Base-by-base conservation (phyloP, 2,797 vertebrate genomes). In the Xiphorhynchus erythropygius region DNA sequence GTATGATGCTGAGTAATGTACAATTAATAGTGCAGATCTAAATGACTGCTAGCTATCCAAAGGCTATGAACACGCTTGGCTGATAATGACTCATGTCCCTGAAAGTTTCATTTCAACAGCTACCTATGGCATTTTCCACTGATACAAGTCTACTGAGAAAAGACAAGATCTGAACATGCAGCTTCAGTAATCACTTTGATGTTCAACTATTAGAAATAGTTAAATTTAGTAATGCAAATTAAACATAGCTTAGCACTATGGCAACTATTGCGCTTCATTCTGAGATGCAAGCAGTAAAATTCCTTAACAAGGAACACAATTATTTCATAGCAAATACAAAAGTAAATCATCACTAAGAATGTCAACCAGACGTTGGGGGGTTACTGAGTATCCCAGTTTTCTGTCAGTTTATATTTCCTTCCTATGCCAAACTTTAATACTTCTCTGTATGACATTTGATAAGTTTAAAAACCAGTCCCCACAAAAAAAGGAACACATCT, bases 61-160 rank as follows among this genome's bases (percentile, higher is more conserved):
- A 93, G 90, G 86, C 91, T 95, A 95, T 83, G 94, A 97, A 95
- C 83, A 89, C 57, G 94, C 75, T 75, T 94, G 83, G 47, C 64
- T 97, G 93, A 96, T 62, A 96, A 97, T 47, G 41, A 97, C 80
- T 94, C 88, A 82, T 50, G 78, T 96, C 93, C 95, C 96, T 96
- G 89, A 75, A 94, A 96, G 63, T 90, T 96, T 96, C 59, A 92
- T 94, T 97, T 95, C 97, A 93, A 97, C 95, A 89, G 93, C 93
- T 97, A 94, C 91, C 94, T 67, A 8, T 25, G 75, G 88, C 60
- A 94, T 84, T 96, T 96, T 90, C 84, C 69, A 92, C 14, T 93
- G 92, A 94, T 93, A 95, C 63, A 78, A 90, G 77, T 90, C 94
- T 93, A 84, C 74, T n/a, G 87, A 93, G 93, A 79, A 95, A 93